Percentiles rank a stretch among this genome's conserved stretches.
These are phyloP conservation scores for Lasioglossum pauxillum DNA, from an alignment of 2,888 invertebrate species.

Conservation along the genomic window DNA sequence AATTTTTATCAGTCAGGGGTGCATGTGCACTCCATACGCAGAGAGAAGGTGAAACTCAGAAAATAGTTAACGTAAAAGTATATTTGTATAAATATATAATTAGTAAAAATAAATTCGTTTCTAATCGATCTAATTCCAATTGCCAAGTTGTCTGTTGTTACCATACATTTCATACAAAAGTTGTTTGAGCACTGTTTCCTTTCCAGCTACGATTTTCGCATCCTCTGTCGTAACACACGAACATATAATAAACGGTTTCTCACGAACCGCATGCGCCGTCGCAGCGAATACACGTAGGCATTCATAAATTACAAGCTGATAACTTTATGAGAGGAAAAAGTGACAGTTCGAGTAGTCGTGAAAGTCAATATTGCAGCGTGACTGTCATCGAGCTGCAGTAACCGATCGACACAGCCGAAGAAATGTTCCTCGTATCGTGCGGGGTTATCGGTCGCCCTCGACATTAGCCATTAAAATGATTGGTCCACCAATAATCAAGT, in stretches of 20 bases:
- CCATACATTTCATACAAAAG: neutral
- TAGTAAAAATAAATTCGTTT: no score
- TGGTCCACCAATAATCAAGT: conserved; percentile 72
- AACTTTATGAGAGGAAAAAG: neutral
- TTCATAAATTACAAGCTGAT: neutral
- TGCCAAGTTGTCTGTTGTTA: neutral
- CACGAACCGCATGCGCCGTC: neutral
- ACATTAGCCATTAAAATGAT: conserved; percentile 75
- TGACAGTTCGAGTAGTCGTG: neutral
- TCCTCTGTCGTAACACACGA: neutral
- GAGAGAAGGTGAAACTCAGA: neutral
- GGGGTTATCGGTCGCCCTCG: conserved; percentile 76
- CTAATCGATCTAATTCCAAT: neutral
- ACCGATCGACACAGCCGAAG: conserved; percentile 50
- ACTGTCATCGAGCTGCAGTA: conserved; percentile 29
- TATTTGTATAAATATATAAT: no score
- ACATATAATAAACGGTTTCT: conserved; percentile 4
- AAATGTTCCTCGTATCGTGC: conserved; percentile 67
- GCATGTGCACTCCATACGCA: no score
- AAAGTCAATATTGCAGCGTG: conserved; percentile 29
- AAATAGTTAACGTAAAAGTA: no score
- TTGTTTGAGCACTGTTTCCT: neutral
- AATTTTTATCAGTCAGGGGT: no score
- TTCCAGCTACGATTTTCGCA: neutral
- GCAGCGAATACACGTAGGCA: neutral